A percentile compares a stretch with the other conserved stretches of the same genome.
phyloP scores from a whole-genome alignment of 2,113 vertebrate genomes.

The Pelodiscus sinensis region DNA sequence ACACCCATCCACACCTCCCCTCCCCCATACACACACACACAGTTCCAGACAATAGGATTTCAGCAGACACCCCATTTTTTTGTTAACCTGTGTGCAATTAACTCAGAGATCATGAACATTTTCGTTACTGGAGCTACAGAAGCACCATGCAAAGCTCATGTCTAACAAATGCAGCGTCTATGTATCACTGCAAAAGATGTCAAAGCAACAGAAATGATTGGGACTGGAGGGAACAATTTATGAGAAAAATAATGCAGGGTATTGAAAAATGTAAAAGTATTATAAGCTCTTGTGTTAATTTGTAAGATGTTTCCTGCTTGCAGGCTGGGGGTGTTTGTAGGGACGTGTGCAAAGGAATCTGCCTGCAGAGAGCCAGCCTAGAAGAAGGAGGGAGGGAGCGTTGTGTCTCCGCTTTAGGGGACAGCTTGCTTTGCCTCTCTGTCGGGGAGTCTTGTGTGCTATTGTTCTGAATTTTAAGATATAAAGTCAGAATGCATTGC shows the following conservation, averaged over 20 bases:
- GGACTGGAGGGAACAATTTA: background rate
- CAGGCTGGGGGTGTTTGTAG: background rate
- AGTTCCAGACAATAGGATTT: background rate
- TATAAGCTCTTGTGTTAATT: background rate
- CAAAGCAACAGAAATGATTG: background rate
- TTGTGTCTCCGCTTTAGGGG: background rate
- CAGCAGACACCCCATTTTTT: background rate
- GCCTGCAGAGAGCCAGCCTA: background rate
- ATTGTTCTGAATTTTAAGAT: background rate
- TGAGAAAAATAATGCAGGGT: background rate
- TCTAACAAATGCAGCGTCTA: background rate
- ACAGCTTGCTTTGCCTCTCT: background rate
- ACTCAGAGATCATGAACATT: background rate
- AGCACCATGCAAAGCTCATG: background rate
- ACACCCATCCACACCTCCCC: too few relatives aligned
- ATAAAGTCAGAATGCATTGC: background rate
- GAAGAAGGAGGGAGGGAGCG: too few relatives aligned
- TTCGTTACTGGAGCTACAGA: background rate
- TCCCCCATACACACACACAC: background rate
- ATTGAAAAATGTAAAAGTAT: background rate
- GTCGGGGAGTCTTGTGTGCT: background rate
- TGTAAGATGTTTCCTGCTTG: background rate
- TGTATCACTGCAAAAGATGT: background rate
- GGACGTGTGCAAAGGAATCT: background rate
- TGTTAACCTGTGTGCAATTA: background rate